Conservation (phyloP, 2,888 invertebrate genomes). For the Patella ulyssiponensis region DNA sequence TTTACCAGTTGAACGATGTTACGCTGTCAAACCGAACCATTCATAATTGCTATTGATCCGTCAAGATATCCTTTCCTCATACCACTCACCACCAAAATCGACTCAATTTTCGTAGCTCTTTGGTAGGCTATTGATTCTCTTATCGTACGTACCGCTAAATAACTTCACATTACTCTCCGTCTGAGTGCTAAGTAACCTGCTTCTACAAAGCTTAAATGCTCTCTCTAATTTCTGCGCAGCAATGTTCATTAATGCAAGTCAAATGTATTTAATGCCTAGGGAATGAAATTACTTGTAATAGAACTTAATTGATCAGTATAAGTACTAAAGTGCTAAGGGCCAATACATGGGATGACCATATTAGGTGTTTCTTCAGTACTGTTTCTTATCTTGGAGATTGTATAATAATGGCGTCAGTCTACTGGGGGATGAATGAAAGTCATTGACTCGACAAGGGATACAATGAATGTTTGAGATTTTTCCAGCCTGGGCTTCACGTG, state of each 20-base stretch:
- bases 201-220: conserved; percentile 2
- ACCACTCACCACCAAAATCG: conserved; percentile 1
- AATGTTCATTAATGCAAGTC: conserved; percentile 6
- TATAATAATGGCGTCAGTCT: too few relatives aligned
- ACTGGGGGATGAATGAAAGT: too few relatives aligned
- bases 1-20: background rate
- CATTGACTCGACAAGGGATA: too few relatives aligned
- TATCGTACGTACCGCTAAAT: conserved; percentile 1
- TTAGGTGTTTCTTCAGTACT: too few relatives aligned
- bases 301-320: background rate
- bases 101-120: conserved; percentile 19
- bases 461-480: too few relatives aligned
- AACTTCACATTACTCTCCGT: background rate
- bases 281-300: conserved; percentile 8
- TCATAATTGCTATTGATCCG: conserved; percentile 10
- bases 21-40: background rate
- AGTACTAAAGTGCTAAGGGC: too few relatives aligned
- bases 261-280: background rate
- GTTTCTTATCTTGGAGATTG: too few relatives aligned
- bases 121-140: conserved; percentile 20
- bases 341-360: too few relatives aligned
- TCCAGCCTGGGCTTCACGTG: too few relatives aligned
- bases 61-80: conserved; percentile 7
- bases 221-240: background rate
- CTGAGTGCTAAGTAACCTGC: conserved; percentile 10